A percentile compares a stretch with the other conserved stretches of the same genome.
These are phyloP conservation scores for Acromyrmex charruanus DNA, from an alignment of 1,140 invertebrate species.

Conservation along the genomic window DNA sequence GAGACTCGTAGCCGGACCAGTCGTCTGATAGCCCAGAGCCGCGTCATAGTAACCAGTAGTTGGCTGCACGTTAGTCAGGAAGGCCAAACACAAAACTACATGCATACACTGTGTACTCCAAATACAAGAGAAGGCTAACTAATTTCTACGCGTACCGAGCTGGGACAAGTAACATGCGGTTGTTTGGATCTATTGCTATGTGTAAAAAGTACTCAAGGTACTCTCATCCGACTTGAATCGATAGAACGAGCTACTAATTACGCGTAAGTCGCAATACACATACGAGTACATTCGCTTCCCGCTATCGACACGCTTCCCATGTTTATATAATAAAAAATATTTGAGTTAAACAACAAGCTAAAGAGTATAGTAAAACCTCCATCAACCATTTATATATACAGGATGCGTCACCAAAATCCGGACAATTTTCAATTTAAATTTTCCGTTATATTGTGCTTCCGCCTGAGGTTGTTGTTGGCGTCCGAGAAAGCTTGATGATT, in stretches of 20 bases:
- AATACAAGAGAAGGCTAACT: slow-evolving; percentile 82
- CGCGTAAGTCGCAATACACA: background rate
- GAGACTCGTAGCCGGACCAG: slow-evolving; percentile 85
- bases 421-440: no score
- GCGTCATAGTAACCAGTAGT: slow-evolving; percentile 87
- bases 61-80: slow-evolving; percentile 86
- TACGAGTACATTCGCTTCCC: slow-evolving; percentile 4
- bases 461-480: no score
- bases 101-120: slow-evolving; percentile 87
- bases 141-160: slow-evolving; percentile 70
- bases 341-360: slow-evolving; percentile 13
- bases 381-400: slow-evolving; percentile 21
- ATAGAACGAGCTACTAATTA: slow-evolving; percentile 24
- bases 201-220: slow-evolving; percentile 20
- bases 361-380: slow-evolving; percentile 52
- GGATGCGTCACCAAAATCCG: no score
- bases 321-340: slow-evolving; percentile 17
- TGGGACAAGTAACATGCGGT: slow-evolving; percentile 64
- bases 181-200: slow-evolving; percentile 53
- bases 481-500: no score
- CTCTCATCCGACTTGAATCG: slow-evolving; percentile 1
- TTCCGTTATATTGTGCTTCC: no score
- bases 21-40: slow-evolving; percentile 86
- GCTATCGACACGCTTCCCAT: background rate
- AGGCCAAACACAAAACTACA: slow-evolving; percentile 87